Evolutionary conservation across 2,888 invertebrate genomes (phyloP), one percentile per base, ranked within the genome.

Genomic region (Tinea semifulvella): DNA sequence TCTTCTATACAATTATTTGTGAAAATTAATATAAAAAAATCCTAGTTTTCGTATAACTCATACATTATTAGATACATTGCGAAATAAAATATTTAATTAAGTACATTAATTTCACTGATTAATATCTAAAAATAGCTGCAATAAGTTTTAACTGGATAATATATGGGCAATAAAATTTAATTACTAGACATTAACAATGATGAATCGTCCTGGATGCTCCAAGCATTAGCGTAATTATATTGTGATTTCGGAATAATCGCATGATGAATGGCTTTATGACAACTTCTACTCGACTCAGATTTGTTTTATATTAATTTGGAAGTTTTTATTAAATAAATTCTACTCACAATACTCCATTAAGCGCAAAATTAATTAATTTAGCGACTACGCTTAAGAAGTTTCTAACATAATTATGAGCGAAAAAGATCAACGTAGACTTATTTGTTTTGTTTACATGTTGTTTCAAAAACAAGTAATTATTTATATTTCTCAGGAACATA

Each of bases 161-260:
- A 54, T 60, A 60, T 56, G 57, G 56, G 59, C 61, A 59, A 65
- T 68, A 67, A 73, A 70, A 68, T 68, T 71, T 68, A 68, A 72
- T 70, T 68, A 67, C 56, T 51, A 56, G 61, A 61, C 63, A 65
- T 68, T 69, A 67, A 63, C 60, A 57, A 62, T 68, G 70, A 72
- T 64, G 61, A 68, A 69, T 69, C 57, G 61, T 54, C 50, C 51
- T 49, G 55, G 54, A 40, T 43, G 60, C 58, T 58, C 52, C 48
- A 52, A 53, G 61, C 60, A 65, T 68, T 68, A 64, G 60, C 58
- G 67, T 67, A 67, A 70, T 72, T 68, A 70, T 71, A 68, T 66
- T 65, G 66, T 70, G 71, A 70, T 73, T 70, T 65, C 60, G 58
- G 62, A 65, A 68, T 70, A 69, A 72, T 70, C 67, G 60, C 59